Base-by-base conservation (phyloP, 2,888 invertebrate genomes). In the Amphipoea lucens region DNA sequence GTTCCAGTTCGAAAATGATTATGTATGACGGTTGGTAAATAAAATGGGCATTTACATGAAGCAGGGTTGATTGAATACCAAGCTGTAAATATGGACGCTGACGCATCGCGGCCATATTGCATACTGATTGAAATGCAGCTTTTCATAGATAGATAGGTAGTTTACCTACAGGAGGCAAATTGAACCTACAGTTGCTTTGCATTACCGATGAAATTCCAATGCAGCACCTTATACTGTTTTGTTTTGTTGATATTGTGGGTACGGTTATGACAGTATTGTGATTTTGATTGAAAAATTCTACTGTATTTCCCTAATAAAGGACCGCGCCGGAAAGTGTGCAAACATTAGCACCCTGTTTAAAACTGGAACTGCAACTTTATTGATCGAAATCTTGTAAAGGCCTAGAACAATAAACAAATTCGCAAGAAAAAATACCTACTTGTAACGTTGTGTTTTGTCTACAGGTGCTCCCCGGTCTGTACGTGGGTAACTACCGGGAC, bases 401-500 rank as follows among this genome's bases (percentile, higher is more conserved):
- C 29, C 29, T 29, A 29, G 4, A 60, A 29, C 0, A 60, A 60
- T 62, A 62, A 29, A 14, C 29, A 29, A 14, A 62, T 14, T 62
- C 5, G 14, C 29, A 29, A 29, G 14, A 62, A 14, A 1, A 29
- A 29, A 62, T 17, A 29, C n/a, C 60, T 62, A 62, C 5, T 29
- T 17, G 17, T 63, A 29, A 14, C n/a, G 3, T 40, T n/a, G 11
- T 29, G 36, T 66, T 45, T 88, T 90, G 70, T 87, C 94, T 94
- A 1, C 96, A 99, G 99, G 98, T 99, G 92, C 97, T 99, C 92
- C 98, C 99, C 90, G 99, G 99, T 87, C 98, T 99, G 78, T 99
- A 99, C 96, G 98, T 99, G 91, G 99, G 99, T 84, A 99, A 99
- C 96, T 99, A 99, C 96, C 97, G 99, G 92, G 99, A 99, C 97